Evolutionary conservation across 2,113 vertebrate species (phyloP).

Genomic region (Thamnaconus septentrionalis): DNA sequence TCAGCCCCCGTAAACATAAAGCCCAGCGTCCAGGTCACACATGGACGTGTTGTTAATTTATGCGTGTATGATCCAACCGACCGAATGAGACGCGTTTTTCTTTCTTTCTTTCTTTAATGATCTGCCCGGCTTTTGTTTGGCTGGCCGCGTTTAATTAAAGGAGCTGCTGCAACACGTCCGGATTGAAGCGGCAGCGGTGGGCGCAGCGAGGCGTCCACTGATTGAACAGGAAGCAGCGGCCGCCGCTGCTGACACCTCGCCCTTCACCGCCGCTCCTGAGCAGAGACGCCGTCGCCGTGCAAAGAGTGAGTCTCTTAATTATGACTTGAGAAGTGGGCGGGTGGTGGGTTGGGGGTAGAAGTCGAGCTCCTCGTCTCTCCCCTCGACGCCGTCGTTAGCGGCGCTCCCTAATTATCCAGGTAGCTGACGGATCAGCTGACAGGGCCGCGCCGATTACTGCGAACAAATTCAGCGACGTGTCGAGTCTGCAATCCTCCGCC

Average conservation of each 20-base stretch:
- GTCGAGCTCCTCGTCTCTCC: conserved; percentile 82
- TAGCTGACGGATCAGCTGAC: conserved; percentile 99
- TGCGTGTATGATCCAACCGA: conserved; percentile 26
- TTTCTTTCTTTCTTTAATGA: conserved; percentile 24
- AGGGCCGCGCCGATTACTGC: conserved; percentile 97
- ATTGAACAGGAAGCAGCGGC: too few relatives aligned
- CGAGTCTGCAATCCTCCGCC: conserved; percentile 89
- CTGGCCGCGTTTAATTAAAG: conserved; percentile 41
- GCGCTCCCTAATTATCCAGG: conserved; percentile 98
- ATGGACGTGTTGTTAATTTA: conserved; percentile 18
- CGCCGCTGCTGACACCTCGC: not conserved
- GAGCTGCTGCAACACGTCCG: conserved; percentile 2
- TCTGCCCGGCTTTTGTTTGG: conserved; percentile 27
- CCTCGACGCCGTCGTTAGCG: conserved; percentile 93
- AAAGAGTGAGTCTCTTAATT: conserved; percentile 90
- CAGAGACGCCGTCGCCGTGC: conserved; percentile 38
- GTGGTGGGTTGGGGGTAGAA: conserved; percentile 57
- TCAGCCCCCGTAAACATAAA: conserved; percentile 33
- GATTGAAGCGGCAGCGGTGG: conserved; percentile 12
- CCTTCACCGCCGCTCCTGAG: conserved; percentile 1
- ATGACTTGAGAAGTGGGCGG: conserved; percentile 68
- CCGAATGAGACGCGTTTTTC: conserved; percentile 2
- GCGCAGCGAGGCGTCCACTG: conserved; percentile 10
- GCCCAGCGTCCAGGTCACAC: conserved; percentile 4
- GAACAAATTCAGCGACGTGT: conserved; percentile 99